phyloP scores from a whole-genome alignment of 2,113 vertebrate species.

The Eptesicus fuscus region DNA sequence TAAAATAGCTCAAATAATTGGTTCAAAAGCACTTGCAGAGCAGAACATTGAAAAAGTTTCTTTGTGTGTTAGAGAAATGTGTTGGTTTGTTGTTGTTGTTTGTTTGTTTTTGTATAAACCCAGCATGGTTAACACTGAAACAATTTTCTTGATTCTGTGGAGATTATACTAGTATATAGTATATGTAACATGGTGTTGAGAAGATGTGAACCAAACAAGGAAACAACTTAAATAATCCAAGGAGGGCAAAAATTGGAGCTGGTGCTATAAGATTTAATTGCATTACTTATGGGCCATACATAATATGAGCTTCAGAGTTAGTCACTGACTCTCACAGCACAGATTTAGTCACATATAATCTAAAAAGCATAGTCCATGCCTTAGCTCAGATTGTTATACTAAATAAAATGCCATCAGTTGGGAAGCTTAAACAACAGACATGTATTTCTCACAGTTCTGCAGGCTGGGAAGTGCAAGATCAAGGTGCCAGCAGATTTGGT shows the following conservation, averaged over 20 bases:
- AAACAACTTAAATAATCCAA: neutral
- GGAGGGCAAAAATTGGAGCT: neutral
- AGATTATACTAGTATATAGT: neutral
- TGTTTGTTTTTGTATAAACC: neutral
- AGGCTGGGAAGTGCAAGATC: neutral
- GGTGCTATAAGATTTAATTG: neutral
- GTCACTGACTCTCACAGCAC: neutral
- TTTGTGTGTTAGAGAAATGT: neutral
- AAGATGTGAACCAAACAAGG: neutral
- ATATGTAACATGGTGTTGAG: neutral
- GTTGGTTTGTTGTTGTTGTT: neutral
- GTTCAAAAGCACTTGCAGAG: neutral
- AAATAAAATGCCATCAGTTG: neutral
- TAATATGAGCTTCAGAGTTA: neutral
- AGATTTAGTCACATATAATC: neutral
- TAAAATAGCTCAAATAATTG: neutral
- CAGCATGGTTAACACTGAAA: neutral
- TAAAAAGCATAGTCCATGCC: neutral
- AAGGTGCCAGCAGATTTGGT: neutral
- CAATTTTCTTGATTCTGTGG: neutral
- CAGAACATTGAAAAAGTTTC: neutral
- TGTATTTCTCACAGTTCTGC: neutral
- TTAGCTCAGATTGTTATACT: neutral
- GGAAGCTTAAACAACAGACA: neutral
- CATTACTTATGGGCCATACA: neutral